Evolutionary conservation across 2,888 invertebrate genomes (phyloP), one percentile per base, ranked within the genome.

Genomic region (Lagria hirta): DNA sequence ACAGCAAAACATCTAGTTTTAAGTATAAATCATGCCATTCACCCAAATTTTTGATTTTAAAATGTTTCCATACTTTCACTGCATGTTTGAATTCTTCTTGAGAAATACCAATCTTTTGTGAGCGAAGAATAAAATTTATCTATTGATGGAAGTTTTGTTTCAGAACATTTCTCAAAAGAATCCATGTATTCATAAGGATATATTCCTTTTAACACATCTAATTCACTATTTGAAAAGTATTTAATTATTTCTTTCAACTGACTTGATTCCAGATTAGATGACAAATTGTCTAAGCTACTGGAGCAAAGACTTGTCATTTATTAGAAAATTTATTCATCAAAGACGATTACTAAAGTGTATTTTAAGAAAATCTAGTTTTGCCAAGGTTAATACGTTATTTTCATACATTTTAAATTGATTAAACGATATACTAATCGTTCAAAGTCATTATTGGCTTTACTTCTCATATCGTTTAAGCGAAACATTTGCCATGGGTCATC

Each of bases 11-110:
- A 45, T 65, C 62, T 4, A 53, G 51, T 46, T 57, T 55, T 7
- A 62, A 21, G 36, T 61, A 61, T 7, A 61, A 8, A 22, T 61
- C 54, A 4, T 49, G 52, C 24, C 61, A 65, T 35, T 61, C 60
- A 5, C 51, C 56, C n/a, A 64, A 29, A 21, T 37, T 43, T 36
- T 36, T 20, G 23, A 43, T 43, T 43, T 43, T 36, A 43, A 43
- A 43, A 35, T 35, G 16, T 29, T 35, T 43, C 43, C 43, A 43
- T 22, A 36, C 34, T 28, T 36, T 36, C 29, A 23, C 16, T 33
- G 41, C 33, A 41, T 41, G 41, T 23, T 41, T 24, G 33, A 33
- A 34, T 33, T 41, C 41, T 41, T 41, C 33, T 32, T 33, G 32
- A 23, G 32, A 33, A 15, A 41, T 41, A 23, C 18, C 41, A n/a